Percentiles rank a stretch among this genome's conserved stretches.
phyloP scores from a whole-genome alignment of 2,888 invertebrate species.

The Sminthurinus aureus region DNA sequence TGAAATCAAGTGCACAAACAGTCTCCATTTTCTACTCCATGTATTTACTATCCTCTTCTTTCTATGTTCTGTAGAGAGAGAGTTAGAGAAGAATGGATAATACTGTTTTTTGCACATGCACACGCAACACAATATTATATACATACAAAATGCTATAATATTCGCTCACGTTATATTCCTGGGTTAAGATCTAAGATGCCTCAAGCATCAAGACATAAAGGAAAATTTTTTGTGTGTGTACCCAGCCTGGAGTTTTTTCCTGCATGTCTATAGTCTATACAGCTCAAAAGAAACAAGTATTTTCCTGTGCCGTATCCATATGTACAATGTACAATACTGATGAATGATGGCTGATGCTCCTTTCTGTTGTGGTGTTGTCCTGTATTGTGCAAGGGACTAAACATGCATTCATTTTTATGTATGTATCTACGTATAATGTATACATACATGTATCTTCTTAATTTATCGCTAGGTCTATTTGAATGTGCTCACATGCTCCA shows the following conservation, averaged over 20 bases:
- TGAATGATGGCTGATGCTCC: no score
- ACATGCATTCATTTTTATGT: not conserved
- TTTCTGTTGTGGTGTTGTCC: no score
- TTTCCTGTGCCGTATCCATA: no score
- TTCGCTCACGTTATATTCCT: no score
- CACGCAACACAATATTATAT: no score
- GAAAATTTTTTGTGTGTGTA: not conserved
- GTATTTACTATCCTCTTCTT: not conserved
- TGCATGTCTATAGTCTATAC: not conserved
- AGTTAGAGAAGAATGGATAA: no score
- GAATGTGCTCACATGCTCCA: no score
- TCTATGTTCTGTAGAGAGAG: no score
- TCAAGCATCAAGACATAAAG: not conserved
- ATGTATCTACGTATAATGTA: not conserved
- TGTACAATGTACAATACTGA: no score
- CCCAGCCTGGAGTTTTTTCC: not conserved
- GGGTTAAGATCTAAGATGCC: not conserved
- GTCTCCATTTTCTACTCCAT: not conserved
- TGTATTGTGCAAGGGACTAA: not conserved
- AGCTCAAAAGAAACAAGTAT: no score
- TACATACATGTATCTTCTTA: not conserved
- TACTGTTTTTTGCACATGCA: no score
- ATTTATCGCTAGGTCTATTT: slow-evolving; percentile 10
- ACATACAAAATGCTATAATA: no score
- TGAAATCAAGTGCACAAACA: slow-evolving; percentile 36